Percentiles rank a stretch among this genome's conserved stretches.
phyloP scores from a whole-genome alignment of 2,888 invertebrate species.

The Papilio demoleus region DNA sequence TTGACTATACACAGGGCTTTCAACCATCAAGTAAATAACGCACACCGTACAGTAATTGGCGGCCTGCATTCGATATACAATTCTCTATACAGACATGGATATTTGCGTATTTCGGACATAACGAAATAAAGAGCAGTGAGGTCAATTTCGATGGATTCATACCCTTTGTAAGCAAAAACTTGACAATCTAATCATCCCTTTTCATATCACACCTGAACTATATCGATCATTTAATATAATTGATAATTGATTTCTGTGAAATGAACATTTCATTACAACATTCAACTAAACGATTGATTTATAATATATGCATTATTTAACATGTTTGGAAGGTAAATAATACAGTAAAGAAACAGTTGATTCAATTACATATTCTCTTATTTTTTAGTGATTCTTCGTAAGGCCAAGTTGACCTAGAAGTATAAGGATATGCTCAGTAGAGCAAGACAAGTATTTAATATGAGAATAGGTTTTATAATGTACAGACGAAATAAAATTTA shows the following conservation, averaged over 20 bases:
- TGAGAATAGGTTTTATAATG: neutral
- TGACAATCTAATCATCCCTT: neutral
- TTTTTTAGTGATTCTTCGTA: neutral
- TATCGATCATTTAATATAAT: neutral
- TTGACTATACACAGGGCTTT: neutral
- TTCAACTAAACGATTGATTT: neutral
- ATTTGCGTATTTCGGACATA: constrained; percentile 11
- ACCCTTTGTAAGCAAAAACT: neutral
- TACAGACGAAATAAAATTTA: neutral
- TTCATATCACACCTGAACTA: neutral
- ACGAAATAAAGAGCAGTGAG: constrained; percentile 1
- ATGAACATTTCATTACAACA: neutral
- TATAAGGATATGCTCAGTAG: neutral
- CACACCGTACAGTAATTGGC: constrained; percentile 20
- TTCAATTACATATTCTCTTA: neutral
- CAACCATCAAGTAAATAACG: constrained; percentile 17
- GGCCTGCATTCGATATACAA: neutral
- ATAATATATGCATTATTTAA: neutral
- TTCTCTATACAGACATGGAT: neutral
- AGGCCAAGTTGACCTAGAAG: neutral
- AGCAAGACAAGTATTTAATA: neutral
- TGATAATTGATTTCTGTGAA: neutral
- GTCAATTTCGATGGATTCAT: constrained; percentile 18
- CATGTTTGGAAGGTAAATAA: neutral
- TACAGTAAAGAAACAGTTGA: neutral